These are phyloP conservation scores for Hydrozoanthus gracilis DNA, from an alignment of 92 coral and sea anemone genomes.

Conservation along the genomic window DNA sequence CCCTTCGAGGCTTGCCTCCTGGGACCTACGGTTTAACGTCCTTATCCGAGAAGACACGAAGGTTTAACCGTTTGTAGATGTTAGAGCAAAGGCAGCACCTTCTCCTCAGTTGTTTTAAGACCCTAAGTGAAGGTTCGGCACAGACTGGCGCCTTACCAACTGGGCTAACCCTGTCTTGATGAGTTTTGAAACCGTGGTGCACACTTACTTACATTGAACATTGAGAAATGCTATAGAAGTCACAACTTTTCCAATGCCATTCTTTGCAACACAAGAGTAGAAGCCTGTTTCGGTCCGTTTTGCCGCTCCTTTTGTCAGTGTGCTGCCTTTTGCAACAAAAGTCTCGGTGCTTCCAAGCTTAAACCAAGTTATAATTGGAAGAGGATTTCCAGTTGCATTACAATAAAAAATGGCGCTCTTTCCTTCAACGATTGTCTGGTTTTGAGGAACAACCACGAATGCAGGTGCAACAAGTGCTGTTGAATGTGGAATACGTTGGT, in stretches of 20 bases:
- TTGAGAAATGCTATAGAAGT: constrained; percentile 37
- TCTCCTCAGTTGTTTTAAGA: no score
- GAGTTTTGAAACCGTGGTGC: no score
- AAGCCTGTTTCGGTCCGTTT: constrained; percentile 39
- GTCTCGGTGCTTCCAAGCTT: constrained; percentile 13
- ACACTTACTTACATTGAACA: constrained; percentile 53
- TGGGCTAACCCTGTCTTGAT: no score
- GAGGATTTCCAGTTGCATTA: constrained; percentile 61
- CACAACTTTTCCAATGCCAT: constrained; percentile 50
- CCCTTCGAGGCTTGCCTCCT: no score
- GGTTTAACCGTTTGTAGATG: no score
- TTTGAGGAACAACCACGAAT: constrained; percentile 25
- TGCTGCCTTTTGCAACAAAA: not conserved
- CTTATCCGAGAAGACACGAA: no score
- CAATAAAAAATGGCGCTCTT: constrained; percentile 43
- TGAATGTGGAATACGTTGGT: not conserved
- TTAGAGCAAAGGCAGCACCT: no score
- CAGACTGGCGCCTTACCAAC: no score
- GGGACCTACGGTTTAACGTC: no score
- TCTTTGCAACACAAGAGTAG: constrained; percentile 50
- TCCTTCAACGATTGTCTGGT: constrained; percentile 44
- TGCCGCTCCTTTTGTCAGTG: not conserved
- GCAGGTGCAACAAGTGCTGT: constrained; percentile 42
- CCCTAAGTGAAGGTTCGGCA: no score
- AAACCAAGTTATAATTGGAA: constrained; percentile 51